phyloP scores from a whole-genome alignment of 1,140 invertebrate species.

The Platyura marginata region DNA sequence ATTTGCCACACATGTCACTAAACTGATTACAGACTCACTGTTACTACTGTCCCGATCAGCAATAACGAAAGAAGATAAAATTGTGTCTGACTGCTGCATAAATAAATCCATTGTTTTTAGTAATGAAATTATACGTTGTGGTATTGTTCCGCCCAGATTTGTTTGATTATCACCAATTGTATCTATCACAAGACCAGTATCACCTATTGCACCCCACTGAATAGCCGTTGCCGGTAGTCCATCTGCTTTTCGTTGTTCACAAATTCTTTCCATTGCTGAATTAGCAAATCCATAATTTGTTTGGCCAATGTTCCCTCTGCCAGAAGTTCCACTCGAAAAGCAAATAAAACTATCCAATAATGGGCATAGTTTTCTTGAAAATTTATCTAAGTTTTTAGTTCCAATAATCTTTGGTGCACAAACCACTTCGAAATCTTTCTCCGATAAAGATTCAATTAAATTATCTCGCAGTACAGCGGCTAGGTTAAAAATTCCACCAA shows the following conservation, averaged over 20 bases:
- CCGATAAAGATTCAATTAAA: constrained; percentile 40
- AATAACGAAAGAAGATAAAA: constrained; percentile 56
- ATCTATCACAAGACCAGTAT: constrained; percentile 53
- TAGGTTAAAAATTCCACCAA: constrained; percentile 69
- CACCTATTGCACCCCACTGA: constrained; percentile 52
- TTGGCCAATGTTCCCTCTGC: constrained; percentile 74
- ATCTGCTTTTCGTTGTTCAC: constrained; percentile 32
- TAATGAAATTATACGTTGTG: constrained; percentile 67
- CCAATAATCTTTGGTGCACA: constrained; percentile 38
- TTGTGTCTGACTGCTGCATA: constrained; percentile 36
- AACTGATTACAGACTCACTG: constrained; percentile 28
- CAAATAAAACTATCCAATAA: constrained; percentile 44
- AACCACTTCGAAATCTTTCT: constrained; percentile 33
- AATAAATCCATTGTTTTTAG: constrained; percentile 46
- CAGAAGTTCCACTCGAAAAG: constrained; percentile 78
- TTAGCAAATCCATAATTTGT: constrained; percentile 70
- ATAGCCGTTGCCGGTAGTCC: constrained; percentile 40
- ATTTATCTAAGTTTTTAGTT: constrained; percentile 36
- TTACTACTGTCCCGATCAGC: constrained; percentile 51
- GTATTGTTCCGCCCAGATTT: constrained; percentile 60
- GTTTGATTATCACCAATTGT: constrained; percentile 61
- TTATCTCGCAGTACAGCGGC: constrained; percentile 48
- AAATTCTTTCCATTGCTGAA: constrained; percentile 53
- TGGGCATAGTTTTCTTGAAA: constrained; percentile 35
- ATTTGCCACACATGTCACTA: constrained; percentile 43